A percentile compares a stretch with the other conserved stretches of the same genome.
These are phyloP conservation scores for Torymus aiolomorphi DNA, from an alignment of 2,888 invertebrate species.

Conservation along the genomic window DNA sequence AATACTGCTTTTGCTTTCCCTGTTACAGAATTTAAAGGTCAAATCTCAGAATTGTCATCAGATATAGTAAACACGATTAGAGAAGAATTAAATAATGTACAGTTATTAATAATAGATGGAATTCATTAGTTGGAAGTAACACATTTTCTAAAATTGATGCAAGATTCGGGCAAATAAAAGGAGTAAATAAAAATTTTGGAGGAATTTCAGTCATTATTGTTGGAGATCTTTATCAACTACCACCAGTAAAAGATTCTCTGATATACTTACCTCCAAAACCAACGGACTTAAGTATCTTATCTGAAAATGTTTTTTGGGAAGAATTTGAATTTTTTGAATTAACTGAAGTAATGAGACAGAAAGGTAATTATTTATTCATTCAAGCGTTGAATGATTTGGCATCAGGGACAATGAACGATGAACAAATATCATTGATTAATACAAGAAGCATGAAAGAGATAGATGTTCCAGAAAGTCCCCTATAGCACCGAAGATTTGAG, in stretches of 20 bases:
- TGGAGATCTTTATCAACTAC: conserved; percentile 69
- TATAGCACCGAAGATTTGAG: too few relatives aligned
- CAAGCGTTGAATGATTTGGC: conserved; percentile 63
- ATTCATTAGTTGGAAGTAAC: conserved; percentile 66
- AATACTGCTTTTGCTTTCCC: conserved; percentile 63
- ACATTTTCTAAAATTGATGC: conserved; percentile 60
- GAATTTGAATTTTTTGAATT: conserved; percentile 63
- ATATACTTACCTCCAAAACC: conserved; percentile 58
- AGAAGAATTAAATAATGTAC: conserved; percentile 57
- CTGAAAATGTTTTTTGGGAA: conserved; percentile 59
- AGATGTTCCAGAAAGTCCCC: conserved; percentile 47
- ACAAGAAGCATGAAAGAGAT: conserved; percentile 49
- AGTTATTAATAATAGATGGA: conserved; percentile 69
- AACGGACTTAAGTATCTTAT: conserved; percentile 39
- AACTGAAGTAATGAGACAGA: conserved; percentile 67
- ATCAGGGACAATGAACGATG: conserved; percentile 58
- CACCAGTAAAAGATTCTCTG: conserved; percentile 64
- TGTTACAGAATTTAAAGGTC: conserved; percentile 21
- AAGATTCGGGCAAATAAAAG: conserved; percentile 67
- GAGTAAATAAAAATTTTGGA: too few relatives aligned
- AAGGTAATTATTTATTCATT: conserved; percentile 62
- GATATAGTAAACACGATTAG: conserved; percentile 58
- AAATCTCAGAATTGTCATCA: conserved; percentile 46
- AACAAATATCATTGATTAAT: conserved; percentile 59
- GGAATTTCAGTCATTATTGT: conserved; percentile 68